Conservation (phyloP, 2,888 invertebrate species). For the Nomada fucata region DNA sequence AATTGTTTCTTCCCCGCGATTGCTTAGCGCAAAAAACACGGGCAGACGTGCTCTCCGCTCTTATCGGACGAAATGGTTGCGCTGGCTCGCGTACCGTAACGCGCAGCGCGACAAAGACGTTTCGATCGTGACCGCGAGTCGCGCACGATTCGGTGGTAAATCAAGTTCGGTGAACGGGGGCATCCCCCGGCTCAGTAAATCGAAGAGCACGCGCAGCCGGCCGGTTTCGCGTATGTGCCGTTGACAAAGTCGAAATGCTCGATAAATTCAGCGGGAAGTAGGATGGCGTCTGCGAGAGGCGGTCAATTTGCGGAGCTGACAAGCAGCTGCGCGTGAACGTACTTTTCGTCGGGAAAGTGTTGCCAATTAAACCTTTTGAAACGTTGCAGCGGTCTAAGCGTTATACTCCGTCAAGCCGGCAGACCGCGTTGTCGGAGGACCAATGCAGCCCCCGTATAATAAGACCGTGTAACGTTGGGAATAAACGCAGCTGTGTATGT, state of each 20-base stretch:
- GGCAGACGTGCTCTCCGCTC: no score
- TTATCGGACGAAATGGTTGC: no score
- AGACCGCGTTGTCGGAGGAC: conserved; percentile 16
- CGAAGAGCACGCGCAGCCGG: conserved; percentile 13
- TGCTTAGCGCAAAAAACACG: not conserved
- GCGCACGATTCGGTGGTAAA: not conserved
- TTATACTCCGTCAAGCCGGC: conserved; percentile 11
- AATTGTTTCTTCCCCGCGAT: not conserved
- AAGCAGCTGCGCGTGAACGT: not conserved
- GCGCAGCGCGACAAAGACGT: no score
- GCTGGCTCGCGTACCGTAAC: no score
- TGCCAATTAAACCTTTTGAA: conserved; percentile 38
- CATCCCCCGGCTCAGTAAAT: conserved; percentile 20
- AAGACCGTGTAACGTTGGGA: conserved; percentile 46
- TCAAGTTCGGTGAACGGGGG: no score
- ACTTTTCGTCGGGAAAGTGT: conserved; percentile 15
- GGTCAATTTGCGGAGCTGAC: conserved; percentile 16
- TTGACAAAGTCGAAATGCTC: conserved; percentile 24
- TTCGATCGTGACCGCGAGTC: no score
- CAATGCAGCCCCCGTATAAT: conserved; percentile 51
- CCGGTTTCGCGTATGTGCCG: conserved; percentile 7
- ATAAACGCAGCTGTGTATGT: conserved; percentile 27
- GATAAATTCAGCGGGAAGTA: conserved; percentile 12
- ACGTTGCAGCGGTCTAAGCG: conserved; percentile 5
- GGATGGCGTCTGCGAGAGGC: conserved; percentile 19